Evolutionary conservation across 2,888 invertebrate genomes (phyloP).

Genomic region (Iselma pallidipennis): DNA sequence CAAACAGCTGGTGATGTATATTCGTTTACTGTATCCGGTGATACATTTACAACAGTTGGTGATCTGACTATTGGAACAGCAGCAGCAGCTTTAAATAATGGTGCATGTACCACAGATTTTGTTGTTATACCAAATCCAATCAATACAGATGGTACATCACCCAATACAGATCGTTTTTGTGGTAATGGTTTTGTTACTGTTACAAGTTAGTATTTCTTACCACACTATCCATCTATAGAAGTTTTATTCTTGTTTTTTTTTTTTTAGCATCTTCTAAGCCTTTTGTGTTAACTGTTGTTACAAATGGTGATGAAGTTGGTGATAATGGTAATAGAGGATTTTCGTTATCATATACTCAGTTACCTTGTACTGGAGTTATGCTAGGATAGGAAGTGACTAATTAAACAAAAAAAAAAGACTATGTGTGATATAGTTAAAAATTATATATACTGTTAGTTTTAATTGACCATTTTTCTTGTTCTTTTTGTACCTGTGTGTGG

Average conservation of each 20-base stretch:
- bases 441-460: neutral
- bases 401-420: neutral
- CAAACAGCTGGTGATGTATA: slow-evolving; percentile 54
- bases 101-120: slow-evolving; percentile 71
- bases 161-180: slow-evolving; percentile 72
- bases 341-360: slow-evolving; percentile 37
- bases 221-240: neutral
- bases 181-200: slow-evolving; percentile 71
- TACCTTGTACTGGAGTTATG: slow-evolving; percentile 24
- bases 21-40: slow-evolving; percentile 73
- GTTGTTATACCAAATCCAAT: slow-evolving; percentile 73
- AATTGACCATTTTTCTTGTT: too few species aligned
- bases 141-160: slow-evolving; percentile 51
- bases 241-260: neutral
- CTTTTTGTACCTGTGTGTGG: too few species aligned
- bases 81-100: slow-evolving; percentile 62
- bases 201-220: slow-evolving; percentile 59
- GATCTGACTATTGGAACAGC: slow-evolving; percentile 62
- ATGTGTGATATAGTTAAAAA: neutral
- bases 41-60: slow-evolving; percentile 67
- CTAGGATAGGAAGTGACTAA: neutral
- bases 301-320: slow-evolving; percentile 37
- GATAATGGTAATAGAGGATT: slow-evolving; percentile 41
- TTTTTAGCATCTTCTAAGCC: slow-evolving; percentile 32
- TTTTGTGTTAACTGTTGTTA: slow-evolving; percentile 41